Conservation (phyloP, 2,888 invertebrate genomes). For the Augiades crinisus region DNA sequence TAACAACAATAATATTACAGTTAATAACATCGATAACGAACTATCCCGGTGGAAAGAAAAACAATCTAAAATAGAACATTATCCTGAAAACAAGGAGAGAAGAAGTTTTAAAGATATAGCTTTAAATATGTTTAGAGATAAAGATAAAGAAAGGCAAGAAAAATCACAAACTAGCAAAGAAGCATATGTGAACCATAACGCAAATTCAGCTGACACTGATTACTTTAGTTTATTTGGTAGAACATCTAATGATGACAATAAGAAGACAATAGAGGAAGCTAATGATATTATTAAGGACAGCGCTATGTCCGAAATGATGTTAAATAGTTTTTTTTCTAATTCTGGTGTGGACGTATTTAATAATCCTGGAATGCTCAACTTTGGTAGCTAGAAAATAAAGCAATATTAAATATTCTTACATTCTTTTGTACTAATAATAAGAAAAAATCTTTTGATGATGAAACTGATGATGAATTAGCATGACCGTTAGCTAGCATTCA, state of each 20-base stretch:
- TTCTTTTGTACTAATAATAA: too few species aligned
- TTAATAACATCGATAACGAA: neutral
- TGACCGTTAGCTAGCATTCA: too few species aligned
- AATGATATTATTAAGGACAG: constrained; percentile 45
- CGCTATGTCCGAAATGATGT: constrained; percentile 36
- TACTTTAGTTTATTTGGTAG: constrained; percentile 27
- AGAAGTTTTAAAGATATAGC: constrained; percentile 33
- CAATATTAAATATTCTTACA: neutral
- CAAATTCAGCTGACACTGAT: neutral
- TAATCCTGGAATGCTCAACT: constrained; percentile 35
- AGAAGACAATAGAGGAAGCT: constrained; percentile 40
- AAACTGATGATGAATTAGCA: too few species aligned
- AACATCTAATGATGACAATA: constrained; percentile 29
- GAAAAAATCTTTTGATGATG: too few species aligned
- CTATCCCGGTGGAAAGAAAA: neutral
- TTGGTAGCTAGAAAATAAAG: constrained; percentile 17
- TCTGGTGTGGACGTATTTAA: constrained; percentile 36
- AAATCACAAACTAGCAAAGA: neutral
- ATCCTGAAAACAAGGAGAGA: constrained; percentile 4
- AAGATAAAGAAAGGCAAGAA: neutral
- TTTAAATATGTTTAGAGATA: neutral
- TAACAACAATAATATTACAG: constrained; percentile 22
- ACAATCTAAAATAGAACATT: neutral
- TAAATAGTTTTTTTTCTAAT: constrained; percentile 37
- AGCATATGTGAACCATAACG: neutral